phyloP scores from a whole-genome alignment of 2,797 vertebrate species.

The Protosalanx chinensis region DNA sequence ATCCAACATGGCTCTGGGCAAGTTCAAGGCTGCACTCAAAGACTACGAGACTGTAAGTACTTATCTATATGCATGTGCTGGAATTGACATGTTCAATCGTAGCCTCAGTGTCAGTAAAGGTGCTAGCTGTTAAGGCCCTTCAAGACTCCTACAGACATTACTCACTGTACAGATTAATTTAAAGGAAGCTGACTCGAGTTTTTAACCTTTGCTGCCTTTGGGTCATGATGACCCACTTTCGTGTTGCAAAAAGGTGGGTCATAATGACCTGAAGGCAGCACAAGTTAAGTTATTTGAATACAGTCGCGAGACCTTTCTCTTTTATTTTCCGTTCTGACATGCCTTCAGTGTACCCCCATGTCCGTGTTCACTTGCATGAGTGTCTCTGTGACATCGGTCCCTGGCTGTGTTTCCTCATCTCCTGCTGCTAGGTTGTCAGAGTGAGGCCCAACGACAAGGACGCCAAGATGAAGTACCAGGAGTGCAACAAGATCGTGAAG shows the following conservation, averaged over 20 bases:
- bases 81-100: too few relatives aligned
- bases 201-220: neutral
- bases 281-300: neutral
- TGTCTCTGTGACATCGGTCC: neutral
- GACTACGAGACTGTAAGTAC: conserved; percentile 91
- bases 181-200: neutral
- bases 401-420: conserved; percentile 11
- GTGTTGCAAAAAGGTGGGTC: too few relatives aligned
- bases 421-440: conserved; percentile 78
- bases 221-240: too few relatives aligned
- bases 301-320: neutral
- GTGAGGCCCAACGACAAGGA: conserved; percentile 93
- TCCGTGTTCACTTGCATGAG: neutral
- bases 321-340: neutral
- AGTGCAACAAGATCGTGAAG: conserved; percentile 92
- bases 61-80: neutral
- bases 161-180: neutral
- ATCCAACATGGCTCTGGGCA: conserved; percentile 95
- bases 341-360: neutral
- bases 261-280: too few relatives aligned
- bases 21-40: conserved; percentile 90
- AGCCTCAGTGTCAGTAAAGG: neutral
- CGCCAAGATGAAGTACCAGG: conserved; percentile 91
- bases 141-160: neutral
- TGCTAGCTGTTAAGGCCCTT: conserved; percentile 1